These are phyloP conservation scores for Crotalus helleri DNA, from an alignment of 2,113 vertebrate species.

Conservation along the genomic window DNA sequence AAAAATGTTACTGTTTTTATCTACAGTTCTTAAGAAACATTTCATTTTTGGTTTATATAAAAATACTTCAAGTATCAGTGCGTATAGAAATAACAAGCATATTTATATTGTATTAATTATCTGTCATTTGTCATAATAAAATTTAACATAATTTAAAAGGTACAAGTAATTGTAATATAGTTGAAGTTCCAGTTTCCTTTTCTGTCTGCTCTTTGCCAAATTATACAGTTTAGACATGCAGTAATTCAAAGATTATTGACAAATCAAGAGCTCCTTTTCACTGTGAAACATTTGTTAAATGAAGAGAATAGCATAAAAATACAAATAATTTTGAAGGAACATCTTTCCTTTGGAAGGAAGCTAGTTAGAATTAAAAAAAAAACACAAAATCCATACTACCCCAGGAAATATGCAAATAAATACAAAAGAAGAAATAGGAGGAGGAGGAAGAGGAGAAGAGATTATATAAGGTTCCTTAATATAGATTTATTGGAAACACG, in stretches of 20 bases:
- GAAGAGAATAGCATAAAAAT: neutral
- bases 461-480: neutral
- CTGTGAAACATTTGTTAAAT: neutral
- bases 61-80: neutral
- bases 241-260: neutral
- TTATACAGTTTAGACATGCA: neutral
- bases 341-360: neutral
- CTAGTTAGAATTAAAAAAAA: neutral
- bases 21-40: slow-evolving; percentile 2
- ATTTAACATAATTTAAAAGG: neutral
- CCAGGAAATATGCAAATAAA: neutral
- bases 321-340: neutral
- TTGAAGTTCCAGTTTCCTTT: rapidly evolving
- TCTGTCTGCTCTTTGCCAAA: neutral
- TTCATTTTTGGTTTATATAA: neutral
- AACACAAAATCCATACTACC: neutral
- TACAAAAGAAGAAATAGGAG: neutral
- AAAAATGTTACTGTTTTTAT: neutral
- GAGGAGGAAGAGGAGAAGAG: neutral
- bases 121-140: neutral
- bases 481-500: neutral
- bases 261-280: neutral
- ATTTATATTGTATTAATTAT: neutral
- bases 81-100: neutral
- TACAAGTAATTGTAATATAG: neutral